Conservation (phyloP, 1,140 invertebrate species). For the Prorops nasuta region DNA sequence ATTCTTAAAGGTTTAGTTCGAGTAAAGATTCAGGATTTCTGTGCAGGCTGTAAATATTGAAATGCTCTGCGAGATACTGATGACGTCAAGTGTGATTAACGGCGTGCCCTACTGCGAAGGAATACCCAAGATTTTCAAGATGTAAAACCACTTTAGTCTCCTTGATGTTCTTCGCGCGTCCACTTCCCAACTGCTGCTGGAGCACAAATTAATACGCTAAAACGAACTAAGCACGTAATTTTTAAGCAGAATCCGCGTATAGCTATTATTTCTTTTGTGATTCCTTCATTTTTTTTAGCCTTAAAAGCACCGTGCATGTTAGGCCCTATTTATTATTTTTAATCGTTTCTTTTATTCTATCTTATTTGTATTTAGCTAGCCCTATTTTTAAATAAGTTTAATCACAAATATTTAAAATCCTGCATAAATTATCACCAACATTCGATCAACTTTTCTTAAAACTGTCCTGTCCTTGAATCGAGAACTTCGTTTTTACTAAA, state of each 20-base stretch:
- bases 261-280: background rate
- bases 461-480: too few relatives aligned
- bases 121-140: background rate
- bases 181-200: slow-evolving; percentile 28
- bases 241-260: background rate
- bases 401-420: too few relatives aligned
- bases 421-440: too few relatives aligned
- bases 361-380: background rate
- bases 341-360: background rate
- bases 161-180: slow-evolving; percentile 2
- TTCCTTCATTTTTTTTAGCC: slow-evolving; percentile 3
- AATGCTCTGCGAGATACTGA: background rate
- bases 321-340: slow-evolving; percentile 20
- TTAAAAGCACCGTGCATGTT: slow-evolving; percentile 8
- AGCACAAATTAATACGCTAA: slow-evolving; percentile 31
- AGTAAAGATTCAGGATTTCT: slow-evolving; percentile 38
- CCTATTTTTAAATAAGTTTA: slow-evolving; percentile 1
- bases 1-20: background rate
- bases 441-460: too few relatives aligned
- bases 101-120: background rate
- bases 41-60: slow-evolving; percentile 10
- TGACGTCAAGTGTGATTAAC: background rate
- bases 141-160: background rate
- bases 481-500: too few relatives aligned
- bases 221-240: background rate